Evolutionary conservation across 2,113 vertebrate species (phyloP).

Genomic region (Columba janthina): DNA sequence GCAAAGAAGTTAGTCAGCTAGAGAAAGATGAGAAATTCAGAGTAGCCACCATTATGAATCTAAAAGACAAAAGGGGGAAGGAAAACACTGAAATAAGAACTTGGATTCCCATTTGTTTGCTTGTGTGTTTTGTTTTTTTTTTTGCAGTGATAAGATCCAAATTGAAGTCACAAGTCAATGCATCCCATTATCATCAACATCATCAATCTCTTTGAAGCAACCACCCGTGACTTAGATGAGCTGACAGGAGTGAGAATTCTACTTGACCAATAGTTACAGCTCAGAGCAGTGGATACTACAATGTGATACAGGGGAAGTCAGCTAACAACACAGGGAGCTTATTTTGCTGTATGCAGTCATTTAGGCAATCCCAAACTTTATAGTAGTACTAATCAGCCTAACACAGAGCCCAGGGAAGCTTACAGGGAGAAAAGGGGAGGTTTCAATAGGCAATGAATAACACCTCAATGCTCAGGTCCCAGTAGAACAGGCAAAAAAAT

Average conservation of each 20-base stretch:
- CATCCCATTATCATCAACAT: constrained; percentile 66
- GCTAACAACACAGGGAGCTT: not conserved
- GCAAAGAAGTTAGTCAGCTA: not conserved
- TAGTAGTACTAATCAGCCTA: not conserved
- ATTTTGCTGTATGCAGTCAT: not conserved
- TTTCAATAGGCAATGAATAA: not conserved
- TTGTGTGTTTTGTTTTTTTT: not conserved
- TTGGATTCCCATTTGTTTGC: constrained; percentile 51
- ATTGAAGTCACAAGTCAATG: constrained; percentile 70
- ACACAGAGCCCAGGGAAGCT: not conserved
- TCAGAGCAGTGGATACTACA: not conserved
- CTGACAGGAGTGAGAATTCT: constrained; percentile 1
- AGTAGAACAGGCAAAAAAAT: not conserved
- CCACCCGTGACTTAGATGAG: constrained; percentile 54
- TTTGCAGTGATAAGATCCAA: constrained; percentile 63
- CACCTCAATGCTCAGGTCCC: not conserved
- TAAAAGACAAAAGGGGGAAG: constrained; percentile 8
- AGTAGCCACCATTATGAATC: constrained; percentile 16
- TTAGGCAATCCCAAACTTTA: not conserved
- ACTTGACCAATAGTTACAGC: constrained; percentile 29
- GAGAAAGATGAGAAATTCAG: not conserved
- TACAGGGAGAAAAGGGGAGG: not conserved
- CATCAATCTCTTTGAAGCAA: constrained; percentile 65
- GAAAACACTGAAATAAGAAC: constrained; percentile 48
- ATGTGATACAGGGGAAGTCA: accelerated